Base-by-base conservation (phyloP, 92 coral and sea anemone species). In the Porites cylindrica region DNA sequence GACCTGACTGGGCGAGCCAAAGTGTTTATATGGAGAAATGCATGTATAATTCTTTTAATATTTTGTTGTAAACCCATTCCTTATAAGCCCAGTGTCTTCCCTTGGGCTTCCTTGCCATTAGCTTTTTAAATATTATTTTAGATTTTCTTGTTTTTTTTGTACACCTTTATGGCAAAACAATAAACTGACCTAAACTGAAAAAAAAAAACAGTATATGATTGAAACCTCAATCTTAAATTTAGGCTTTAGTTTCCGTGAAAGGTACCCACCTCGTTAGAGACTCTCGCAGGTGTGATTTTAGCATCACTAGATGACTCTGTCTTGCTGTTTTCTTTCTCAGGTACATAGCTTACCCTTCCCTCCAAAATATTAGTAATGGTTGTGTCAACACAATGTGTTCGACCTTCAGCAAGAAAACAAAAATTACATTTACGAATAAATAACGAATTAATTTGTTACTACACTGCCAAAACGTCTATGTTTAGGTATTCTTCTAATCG, bases 351-450 rank as follows among this genome's bases (percentile, higher is more conserved):
- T n/a, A 97, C 96, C 87, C 87, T 88, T 56, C 97, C 98, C 80
- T 97, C 99, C 73, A 97, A 85, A 23, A 97, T 91, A 63, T 97
- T 97, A 7, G 97, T 90, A 10, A 97, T 97, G 10, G 99, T 97
- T 20, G 96, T 93, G 72, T 97, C 99, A 2, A 97, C 91, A 64
- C 99, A 97, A 58, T 72, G 92, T 32, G 96, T 97, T 69, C 89
- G 92, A 79, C 93, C 99, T 97, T 70, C 16, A 24, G 38, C 43
- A 47, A 75, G 1, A 9, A 76, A 76, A 71, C 18, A 18, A 78
- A 10, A 61, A 3, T 6, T 32, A 52, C n/a, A 10, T 54, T 2
- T 2, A 56, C 13, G 16, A 10, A 10, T 8, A 10, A 11, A 14
- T 56, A 2, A 56, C 11, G 61, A 56, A 38, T 38, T 38, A 3